These are phyloP conservation scores for Variabilichromis moorii DNA, from an alignment of 2,113 vertebrate genomes.

Conservation along the genomic window DNA sequence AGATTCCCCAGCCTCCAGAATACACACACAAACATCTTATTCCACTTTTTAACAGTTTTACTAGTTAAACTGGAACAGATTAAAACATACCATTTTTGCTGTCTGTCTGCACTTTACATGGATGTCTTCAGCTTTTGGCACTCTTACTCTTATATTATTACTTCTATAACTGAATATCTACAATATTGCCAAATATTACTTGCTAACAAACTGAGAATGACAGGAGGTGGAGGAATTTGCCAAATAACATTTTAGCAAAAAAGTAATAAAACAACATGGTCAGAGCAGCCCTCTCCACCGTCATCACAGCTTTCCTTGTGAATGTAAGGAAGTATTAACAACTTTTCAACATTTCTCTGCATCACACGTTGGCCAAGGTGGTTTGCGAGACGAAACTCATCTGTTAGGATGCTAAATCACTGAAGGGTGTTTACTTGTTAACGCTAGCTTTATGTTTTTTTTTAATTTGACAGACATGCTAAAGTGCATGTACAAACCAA, in stretches of 20 bases:
- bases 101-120: background rate
- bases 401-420: background rate
- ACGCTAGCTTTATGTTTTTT: background rate
- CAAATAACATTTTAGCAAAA: background rate
- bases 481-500: background rate
- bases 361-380: background rate
- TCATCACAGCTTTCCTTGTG: background rate
- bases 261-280: background rate
- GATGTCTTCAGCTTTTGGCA: background rate
- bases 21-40: background rate
- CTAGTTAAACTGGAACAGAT: background rate
- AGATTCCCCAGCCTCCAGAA: background rate
- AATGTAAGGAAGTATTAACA: background rate
- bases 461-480: background rate
- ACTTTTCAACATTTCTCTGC: background rate
- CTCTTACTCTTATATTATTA: background rate
- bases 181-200: background rate
- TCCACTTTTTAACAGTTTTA: background rate
- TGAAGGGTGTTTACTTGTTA: background rate
- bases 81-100: background rate
- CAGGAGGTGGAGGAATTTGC: background rate
- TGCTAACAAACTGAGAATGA: background rate
- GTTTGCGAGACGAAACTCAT: fast-evolving
- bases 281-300: background rate
- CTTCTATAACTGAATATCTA: background rate